Percentiles rank a stretch among this genome's conserved stretches.
These are phyloP conservation scores for Plectrocnemia conspersa DNA, from an alignment of 1,140 invertebrate species.

Conservation along the genomic window DNA sequence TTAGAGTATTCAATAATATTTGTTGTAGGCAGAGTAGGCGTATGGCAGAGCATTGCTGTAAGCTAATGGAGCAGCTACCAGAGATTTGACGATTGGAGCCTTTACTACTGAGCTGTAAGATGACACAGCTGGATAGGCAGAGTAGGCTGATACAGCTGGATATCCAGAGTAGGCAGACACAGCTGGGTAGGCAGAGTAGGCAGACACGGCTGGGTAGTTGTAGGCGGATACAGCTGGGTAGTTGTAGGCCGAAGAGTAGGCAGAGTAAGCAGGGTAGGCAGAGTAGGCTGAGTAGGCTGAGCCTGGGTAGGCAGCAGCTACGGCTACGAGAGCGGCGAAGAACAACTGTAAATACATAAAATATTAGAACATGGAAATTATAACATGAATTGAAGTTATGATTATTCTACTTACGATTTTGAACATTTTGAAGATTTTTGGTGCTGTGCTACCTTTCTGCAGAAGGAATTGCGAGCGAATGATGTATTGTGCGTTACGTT, in stretches of 20 bases:
- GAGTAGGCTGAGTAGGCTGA: constrained; percentile 38
- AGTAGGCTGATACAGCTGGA: constrained; percentile 25
- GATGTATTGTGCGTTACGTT: constrained; percentile 11
- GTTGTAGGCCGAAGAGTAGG: constrained; percentile 6
- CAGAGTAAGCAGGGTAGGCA: constrained; percentile 34
- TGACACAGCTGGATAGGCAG: constrained; percentile 16
- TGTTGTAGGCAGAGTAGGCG: constrained; percentile 34
- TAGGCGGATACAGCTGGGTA: constrained; percentile 19
- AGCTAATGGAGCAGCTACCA: constrained; percentile 4
- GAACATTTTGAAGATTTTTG: constrained; percentile 12
- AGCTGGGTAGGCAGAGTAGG: constrained; percentile 32
- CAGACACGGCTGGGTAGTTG: constrained; percentile 32
- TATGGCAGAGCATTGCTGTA: constrained; percentile 12
- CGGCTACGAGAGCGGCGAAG: constrained; percentile 48
- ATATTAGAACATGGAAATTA: constrained; percentile 1
- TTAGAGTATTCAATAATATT: constrained; percentile 14
- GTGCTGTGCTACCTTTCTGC: neutral
- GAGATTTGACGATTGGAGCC: constrained; percentile 40
- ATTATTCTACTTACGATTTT: constrained; percentile 10
- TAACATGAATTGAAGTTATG: neutral
- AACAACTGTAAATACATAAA: constrained; percentile 42
- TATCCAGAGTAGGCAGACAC: constrained; percentile 24
- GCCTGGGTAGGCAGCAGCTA: constrained; percentile 50
- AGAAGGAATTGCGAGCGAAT: constrained; percentile 28
- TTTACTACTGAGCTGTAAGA: constrained; percentile 27